Evolutionary conservation across 2,888 invertebrate genomes (phyloP), one percentile per base, ranked within the genome.

Genomic region (Perdita meconis): DNA sequence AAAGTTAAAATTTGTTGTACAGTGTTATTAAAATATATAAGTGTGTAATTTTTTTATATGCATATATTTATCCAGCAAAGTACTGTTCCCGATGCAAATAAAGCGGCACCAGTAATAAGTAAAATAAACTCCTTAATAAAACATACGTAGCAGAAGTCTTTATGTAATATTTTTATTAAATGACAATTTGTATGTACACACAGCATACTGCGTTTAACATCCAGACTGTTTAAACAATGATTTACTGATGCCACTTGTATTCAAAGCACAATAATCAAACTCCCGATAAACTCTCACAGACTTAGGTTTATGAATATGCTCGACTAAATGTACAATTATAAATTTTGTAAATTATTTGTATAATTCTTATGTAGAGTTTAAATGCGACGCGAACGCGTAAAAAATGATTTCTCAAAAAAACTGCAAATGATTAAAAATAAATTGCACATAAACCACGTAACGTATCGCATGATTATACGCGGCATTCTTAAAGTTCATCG

Each of bases 361-460:
- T 78, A 75, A 70, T 66, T 57, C 44, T 55, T 72, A 40, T 50
- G 73, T 68, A 71, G 55, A 73, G 51, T 69, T 63, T 70, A 53
- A 74, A 81, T 78, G 50, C 65, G 60, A 63, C 40, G 47, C 26
- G 50, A 65, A 42, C 50, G 64, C 50, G 50, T 57, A 57, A 56
- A 80, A 81, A 59, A 63, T 70, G 51, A 70, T 65, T 51, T 47
- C 12, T 51, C 38, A 24, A 64, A 56, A 24, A 60, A 71, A 64
- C 66, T 72, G 69, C 64, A 70, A 57, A 61, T 24, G 36, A 78
- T 71, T 72, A 66, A 70, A 82, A 68, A 72, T 75, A 78, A 78
- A 83, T 82, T 83, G 82, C 82, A 83, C 81, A 68, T 81, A 72
- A 40, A 82, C 66, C 69, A 63, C 63, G 61, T 57, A 61, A 59